Conservation (phyloP, 2,888 invertebrate genomes). For the Leptinotarsa tumamoca region DNA sequence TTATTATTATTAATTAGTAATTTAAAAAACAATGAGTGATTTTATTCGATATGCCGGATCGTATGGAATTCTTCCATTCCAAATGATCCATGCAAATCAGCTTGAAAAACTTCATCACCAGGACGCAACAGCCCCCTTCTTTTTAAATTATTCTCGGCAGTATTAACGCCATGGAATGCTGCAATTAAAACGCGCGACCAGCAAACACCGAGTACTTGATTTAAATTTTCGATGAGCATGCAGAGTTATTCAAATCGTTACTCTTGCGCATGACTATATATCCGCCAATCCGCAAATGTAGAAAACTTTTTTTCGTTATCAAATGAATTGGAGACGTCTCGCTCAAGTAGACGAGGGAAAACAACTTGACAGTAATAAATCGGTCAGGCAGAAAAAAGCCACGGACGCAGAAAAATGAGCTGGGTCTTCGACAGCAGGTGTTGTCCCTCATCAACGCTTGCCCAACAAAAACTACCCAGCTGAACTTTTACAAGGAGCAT, state of each 20-base stretch:
- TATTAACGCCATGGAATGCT: background rate
- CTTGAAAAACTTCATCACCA: too few species aligned
- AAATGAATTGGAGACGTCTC: background rate
- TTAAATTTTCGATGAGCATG: constrained; percentile 36
- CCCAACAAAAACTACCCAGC: constrained; percentile 45
- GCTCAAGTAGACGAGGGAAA: constrained; percentile 18
- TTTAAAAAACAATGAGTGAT: too few species aligned
- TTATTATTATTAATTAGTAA: too few species aligned
- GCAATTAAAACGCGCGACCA: constrained; percentile 12
- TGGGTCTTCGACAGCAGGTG: constrained; percentile 52
- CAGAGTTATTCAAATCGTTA: constrained; percentile 58
- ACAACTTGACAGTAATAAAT: constrained; percentile 51
- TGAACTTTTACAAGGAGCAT: constrained; percentile 44
- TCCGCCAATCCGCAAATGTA: constrained; percentile 26
- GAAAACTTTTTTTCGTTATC: background rate
- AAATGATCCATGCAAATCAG: too few species aligned
- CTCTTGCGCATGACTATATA: constrained; percentile 60
- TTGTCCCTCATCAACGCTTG: constrained; percentile 47
- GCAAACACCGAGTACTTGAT: constrained; percentile 42
- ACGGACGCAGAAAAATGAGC: constrained; percentile 56
- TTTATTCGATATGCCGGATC: too few species aligned
- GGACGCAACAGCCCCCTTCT: too few species aligned
- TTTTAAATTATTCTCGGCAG: too few species aligned
- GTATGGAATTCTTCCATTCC: too few species aligned
- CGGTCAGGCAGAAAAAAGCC: constrained; percentile 48